phyloP scores from a whole-genome alignment of 2,888 invertebrate genomes.

The Hetaerina titia region DNA sequence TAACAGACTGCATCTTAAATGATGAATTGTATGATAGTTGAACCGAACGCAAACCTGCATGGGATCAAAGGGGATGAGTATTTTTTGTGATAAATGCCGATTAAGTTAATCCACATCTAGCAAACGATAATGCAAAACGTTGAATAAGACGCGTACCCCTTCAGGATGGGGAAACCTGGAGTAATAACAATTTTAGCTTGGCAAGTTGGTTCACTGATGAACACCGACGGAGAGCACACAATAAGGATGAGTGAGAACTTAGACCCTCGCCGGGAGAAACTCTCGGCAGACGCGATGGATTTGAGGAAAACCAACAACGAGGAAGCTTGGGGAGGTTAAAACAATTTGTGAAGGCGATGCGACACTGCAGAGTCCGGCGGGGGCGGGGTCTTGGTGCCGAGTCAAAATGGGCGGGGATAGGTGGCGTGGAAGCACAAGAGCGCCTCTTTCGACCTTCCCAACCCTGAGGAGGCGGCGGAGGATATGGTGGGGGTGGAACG shows the following conservation, averaged over 20 bases:
- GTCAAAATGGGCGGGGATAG: constrained; percentile 14
- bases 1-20: too few relatives aligned
- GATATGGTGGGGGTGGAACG: not conserved
- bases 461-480: not conserved
- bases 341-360: not conserved
- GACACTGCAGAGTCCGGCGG: not conserved
- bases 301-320: not conserved
- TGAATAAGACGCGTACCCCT: too few relatives aligned
- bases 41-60: too few relatives aligned
- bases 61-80: too few relatives aligned
- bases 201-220: constrained; percentile 41
- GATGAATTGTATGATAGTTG: too few relatives aligned
- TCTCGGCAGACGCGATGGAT: not conserved
- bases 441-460: constrained; percentile 11
- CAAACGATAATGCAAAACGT: too few relatives aligned
- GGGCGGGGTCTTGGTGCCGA: constrained; percentile 19
- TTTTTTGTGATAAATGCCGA: too few relatives aligned
- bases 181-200: too few relatives aligned
- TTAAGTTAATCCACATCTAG: too few relatives aligned
- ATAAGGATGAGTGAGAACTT: not conserved
- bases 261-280: not conserved
- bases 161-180: too few relatives aligned
- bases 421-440: too few relatives aligned
- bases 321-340: not conserved
- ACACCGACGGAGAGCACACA: too few relatives aligned